phyloP scores from a whole-genome alignment of 2,113 vertebrate species.

The Psilopogon haemacephalus region DNA sequence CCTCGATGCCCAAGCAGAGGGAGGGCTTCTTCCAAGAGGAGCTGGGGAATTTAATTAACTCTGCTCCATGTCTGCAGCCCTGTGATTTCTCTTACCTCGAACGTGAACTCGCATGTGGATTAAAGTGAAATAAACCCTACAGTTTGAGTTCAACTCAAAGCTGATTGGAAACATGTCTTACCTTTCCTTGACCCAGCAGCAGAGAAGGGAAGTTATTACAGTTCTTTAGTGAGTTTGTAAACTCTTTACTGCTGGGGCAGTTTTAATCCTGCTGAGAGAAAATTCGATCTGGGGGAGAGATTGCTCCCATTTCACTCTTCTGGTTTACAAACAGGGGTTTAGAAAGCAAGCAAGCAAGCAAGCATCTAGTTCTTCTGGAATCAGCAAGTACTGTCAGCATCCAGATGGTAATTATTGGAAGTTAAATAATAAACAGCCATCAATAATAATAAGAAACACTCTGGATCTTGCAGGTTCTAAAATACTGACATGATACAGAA shows the following conservation, averaged over 20 bases:
- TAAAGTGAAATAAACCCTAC: constrained; percentile 78
- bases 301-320: constrained; percentile 65
- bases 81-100: constrained; percentile 74
- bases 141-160: constrained; percentile 75
- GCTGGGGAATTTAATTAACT: constrained; percentile 62
- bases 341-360: constrained; percentile 62
- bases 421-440: constrained; percentile 4
- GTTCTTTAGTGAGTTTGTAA: constrained; percentile 79
- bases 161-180: constrained; percentile 82
- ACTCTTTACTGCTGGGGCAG: constrained; percentile 74
- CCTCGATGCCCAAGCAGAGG: background rate
- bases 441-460: background rate
- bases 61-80: constrained; percentile 25
- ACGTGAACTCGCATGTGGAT: constrained; percentile 73
- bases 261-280: constrained; percentile 74
- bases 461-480: background rate
- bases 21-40: constrained; percentile 33
- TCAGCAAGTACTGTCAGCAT: constrained; percentile 30
- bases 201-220: constrained; percentile 80
- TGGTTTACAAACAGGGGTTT: constrained; percentile 62
- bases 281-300: constrained; percentile 69
- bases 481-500: background rate
- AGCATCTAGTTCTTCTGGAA: constrained; percentile 31
- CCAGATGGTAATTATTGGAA: constrained; percentile 18
- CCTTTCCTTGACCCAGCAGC: constrained; percentile 67